These are phyloP conservation scores for Theristus sp. DNA, from an alignment of 2,888 invertebrate species.

Conservation along the genomic window DNA sequence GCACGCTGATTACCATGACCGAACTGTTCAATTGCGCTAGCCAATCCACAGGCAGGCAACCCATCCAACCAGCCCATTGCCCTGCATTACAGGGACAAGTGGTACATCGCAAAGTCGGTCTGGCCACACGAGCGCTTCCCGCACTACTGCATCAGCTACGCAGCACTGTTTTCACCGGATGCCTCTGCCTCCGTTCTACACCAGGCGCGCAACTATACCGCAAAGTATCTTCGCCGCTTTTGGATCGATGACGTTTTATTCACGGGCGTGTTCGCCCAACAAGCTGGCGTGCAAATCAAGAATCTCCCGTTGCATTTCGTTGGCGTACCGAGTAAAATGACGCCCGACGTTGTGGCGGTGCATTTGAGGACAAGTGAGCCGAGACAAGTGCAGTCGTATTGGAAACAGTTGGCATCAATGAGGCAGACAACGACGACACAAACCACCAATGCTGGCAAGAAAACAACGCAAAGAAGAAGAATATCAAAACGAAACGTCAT, in stretches of 20 bases:
- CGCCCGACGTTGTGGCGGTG: neutral
- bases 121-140: neutral
- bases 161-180: neutral
- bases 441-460: no score
- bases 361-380: neutral
- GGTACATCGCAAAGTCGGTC: neutral
- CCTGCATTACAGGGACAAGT: neutral
- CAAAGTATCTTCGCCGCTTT: neutral
- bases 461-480: no score
- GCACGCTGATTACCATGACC: no score
- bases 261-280: neutral
- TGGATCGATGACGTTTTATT: neutral
- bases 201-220: neutral
- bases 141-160: neutral
- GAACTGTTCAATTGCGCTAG: no score
- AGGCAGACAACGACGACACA: neutral
- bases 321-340: neutral
- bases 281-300: neutral
- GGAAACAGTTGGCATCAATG: neutral
- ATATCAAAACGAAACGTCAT: no score
- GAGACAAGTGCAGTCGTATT: neutral
- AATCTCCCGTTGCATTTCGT: neutral
- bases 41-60: no score
- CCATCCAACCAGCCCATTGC: no score
- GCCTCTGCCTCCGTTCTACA: neutral